Conservation (phyloP, 2,888 invertebrate species). For the Leptopterna dolabrata region DNA sequence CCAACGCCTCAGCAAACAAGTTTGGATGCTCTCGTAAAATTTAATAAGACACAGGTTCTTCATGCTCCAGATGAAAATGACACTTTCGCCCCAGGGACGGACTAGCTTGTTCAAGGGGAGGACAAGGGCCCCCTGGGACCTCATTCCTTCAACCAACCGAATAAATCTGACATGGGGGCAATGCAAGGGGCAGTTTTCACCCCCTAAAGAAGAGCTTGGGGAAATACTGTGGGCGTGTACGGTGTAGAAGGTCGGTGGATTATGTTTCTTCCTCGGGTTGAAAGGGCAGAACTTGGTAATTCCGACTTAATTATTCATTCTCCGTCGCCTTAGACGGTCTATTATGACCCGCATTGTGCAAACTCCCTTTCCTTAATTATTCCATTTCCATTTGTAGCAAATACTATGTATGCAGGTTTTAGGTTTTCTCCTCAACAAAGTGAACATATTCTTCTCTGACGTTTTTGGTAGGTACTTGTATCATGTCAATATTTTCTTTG, state of each 20-base stretch:
- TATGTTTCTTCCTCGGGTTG: neutral
- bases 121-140: neutral
- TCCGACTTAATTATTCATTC: too few species aligned
- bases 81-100: neutral
- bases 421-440: too few species aligned
- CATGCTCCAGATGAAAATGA: neutral
- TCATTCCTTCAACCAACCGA: neutral
- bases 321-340: neutral
- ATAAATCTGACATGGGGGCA: neutral
- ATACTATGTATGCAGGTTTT: too few species aligned
- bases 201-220: neutral
- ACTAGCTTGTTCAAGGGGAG: neutral
- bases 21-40: neutral
- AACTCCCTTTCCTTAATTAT: too few species aligned
- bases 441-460: too few species aligned
- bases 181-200: neutral
- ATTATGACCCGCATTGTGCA: neutral
- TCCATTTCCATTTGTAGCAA: too few species aligned
- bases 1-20: neutral
- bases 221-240: neutral
- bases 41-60: neutral
- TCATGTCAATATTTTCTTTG: too few species aligned
- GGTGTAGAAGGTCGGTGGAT: neutral
- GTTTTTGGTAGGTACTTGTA: too few species aligned
- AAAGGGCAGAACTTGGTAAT: neutral